A percentile compares a stretch with the other conserved stretches of the same genome.
Conservation (phyloP, 23 tunicate genomes). For the Styela clava region DNA sequence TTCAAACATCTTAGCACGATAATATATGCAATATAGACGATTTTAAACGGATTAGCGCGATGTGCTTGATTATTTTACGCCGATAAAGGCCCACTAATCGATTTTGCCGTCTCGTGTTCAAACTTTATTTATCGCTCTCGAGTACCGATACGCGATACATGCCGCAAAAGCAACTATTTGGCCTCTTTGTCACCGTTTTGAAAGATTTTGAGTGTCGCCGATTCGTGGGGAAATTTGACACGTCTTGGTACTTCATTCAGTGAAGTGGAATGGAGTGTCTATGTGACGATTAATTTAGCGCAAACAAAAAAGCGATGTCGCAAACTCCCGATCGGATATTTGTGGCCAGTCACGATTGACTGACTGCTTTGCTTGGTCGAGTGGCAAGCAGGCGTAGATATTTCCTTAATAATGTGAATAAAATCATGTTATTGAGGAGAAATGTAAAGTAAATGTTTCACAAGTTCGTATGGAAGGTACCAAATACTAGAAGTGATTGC, state of each 20-base stretch:
- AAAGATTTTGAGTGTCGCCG: background rate
- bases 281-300: background rate
- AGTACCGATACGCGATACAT: background rate
- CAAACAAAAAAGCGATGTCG: background rate
- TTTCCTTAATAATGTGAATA: too few relatives aligned
- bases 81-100: too few relatives aligned
- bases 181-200: background rate
- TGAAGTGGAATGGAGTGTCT: background rate
- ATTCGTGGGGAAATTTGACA: background rate
- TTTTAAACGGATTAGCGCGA: too few relatives aligned
- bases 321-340: background rate
- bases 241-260: background rate
- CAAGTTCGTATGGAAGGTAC: background rate
- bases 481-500: too few relatives aligned
- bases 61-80: too few relatives aligned
- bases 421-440: too few relatives aligned
- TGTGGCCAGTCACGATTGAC: background rate
- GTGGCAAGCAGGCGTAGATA: background rate
- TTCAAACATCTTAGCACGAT: too few relatives aligned
- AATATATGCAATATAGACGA: too few relatives aligned
- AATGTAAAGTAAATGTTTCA: too few relatives aligned
- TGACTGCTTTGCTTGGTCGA: too few relatives aligned
- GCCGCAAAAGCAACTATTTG: background rate
- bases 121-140: background rate
- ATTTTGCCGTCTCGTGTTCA: too few relatives aligned